Evolutionary conservation across 1,140 invertebrate species (phyloP).

Genomic region (Drosophila malerkotliana): DNA sequence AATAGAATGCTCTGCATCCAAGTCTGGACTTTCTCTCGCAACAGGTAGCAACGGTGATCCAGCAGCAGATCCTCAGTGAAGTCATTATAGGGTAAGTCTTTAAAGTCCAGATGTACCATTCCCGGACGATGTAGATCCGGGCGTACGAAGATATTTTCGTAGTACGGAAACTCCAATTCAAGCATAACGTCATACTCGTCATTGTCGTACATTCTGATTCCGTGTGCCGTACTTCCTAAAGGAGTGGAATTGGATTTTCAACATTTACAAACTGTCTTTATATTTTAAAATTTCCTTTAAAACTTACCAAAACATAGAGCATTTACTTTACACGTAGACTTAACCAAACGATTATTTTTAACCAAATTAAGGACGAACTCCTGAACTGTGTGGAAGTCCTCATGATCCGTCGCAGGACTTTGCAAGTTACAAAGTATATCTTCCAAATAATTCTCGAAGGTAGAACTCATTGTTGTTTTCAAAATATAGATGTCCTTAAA

Average conservation of each 20-base stretch:
- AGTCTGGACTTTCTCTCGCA: slow-evolving; percentile 14
- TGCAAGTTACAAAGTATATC: slow-evolving; percentile 2
- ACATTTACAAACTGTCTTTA: too few species aligned
- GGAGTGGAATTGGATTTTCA: too few species aligned
- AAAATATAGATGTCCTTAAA: neutral
- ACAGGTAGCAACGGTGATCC: slow-evolving; percentile 20
- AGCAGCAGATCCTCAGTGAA: slow-evolving; percentile 10
- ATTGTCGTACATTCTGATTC: slow-evolving; percentile 32
- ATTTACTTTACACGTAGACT: neutral
- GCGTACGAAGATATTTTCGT: slow-evolving; percentile 19
- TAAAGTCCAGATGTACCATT: slow-evolving; percentile 48
- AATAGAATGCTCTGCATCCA: slow-evolving; percentile 45
- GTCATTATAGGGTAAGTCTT: neutral
- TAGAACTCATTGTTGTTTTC: slow-evolving; percentile 13
- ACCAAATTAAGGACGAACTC: slow-evolving; percentile 19
- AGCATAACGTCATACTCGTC: slow-evolving; percentile 57
- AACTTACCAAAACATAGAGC: slow-evolving; percentile 41
- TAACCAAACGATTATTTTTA: neutral
- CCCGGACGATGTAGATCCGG: slow-evolving; percentile 43
- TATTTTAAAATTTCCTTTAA: neutral
- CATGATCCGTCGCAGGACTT: neutral
- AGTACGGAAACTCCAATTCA: slow-evolving; percentile 41
- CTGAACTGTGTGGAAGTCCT: slow-evolving; percentile 30
- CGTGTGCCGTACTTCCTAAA: slow-evolving; percentile 48
- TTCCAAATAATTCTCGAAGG: slow-evolving; percentile 35